A percentile compares a stretch with the other conserved stretches of the same genome.
These are phyloP conservation scores for Lutjanus erythropterus DNA, from an alignment of 2,113 vertebrate species.

Conservation along the genomic window DNA sequence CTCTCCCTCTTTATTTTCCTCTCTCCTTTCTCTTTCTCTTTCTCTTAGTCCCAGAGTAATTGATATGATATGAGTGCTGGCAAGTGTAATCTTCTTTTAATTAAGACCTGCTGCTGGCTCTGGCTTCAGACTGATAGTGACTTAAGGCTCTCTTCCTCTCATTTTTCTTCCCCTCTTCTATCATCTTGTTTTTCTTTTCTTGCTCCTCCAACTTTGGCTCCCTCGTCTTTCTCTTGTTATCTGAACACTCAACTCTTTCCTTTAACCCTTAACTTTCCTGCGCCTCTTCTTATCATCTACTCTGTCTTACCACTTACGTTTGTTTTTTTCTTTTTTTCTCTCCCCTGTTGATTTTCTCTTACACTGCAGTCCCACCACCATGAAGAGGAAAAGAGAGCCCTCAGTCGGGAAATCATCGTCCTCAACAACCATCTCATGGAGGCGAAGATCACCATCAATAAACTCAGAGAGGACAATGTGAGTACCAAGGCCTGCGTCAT, in stretches of 20 bases:
- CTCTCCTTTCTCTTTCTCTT: constrained; percentile 20
- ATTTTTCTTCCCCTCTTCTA: constrained; percentile 58
- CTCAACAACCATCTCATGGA: constrained; percentile 98
- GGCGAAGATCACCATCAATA: constrained; percentile 96
- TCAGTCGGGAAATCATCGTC: constrained; percentile 94
- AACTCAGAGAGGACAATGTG: constrained; percentile 96
- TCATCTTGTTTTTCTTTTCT: constrained; percentile 51
- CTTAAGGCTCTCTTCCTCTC: constrained; percentile 49
- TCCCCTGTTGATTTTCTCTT: constrained; percentile 18
- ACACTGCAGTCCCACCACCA: constrained; percentile 91
- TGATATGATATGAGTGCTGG: constrained; percentile 77
- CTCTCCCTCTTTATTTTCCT: constrained; percentile 11
- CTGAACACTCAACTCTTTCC: constrained; percentile 31
- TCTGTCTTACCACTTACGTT: constrained; percentile 2
- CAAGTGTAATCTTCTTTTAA: constrained; percentile 82
- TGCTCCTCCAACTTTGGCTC: constrained; percentile 45
- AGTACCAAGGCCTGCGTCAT: constrained; percentile 77
- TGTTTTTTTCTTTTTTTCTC: background rate
- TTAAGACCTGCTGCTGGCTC: constrained; percentile 75
- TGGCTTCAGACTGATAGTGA: constrained; percentile 62
- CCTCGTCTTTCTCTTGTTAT: constrained; percentile 45
- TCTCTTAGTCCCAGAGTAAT: constrained; percentile 66
- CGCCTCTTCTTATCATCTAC: constrained; percentile 22
- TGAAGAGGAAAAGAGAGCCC: constrained; percentile 94
- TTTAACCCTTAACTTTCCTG: constrained; percentile 28